phyloP scores from a whole-genome alignment of 2,797 vertebrate species.

The Anguilla pacifica region DNA sequence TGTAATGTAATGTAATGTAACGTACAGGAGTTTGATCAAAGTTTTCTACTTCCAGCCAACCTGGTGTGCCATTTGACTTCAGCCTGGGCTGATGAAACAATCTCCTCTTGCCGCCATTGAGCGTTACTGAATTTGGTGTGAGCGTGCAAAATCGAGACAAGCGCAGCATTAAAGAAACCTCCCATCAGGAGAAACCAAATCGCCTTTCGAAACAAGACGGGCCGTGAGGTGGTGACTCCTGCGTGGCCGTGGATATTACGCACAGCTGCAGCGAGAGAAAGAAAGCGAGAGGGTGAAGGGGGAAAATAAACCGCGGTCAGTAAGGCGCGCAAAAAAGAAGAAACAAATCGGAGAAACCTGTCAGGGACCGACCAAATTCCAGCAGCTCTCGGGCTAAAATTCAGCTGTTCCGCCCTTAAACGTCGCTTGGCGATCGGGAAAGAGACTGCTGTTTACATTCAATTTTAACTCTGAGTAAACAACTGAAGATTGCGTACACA shows the following conservation, averaged over 20 bases:
- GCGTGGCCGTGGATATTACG: neutral
- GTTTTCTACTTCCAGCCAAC: neutral
- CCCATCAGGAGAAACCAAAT: neutral
- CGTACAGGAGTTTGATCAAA: neutral
- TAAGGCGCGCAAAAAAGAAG: neutral
- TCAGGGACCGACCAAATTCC: neutral
- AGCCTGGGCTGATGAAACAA: neutral
- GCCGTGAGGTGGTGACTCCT: neutral
- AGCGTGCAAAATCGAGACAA: neutral
- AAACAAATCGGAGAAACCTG: neutral
- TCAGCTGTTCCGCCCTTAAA: neutral
- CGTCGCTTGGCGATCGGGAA: neutral
- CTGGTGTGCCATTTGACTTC: neutral
- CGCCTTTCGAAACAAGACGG: neutral
- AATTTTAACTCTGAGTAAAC: neutral
- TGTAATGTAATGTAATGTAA: too few species aligned
- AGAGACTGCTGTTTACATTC: neutral
- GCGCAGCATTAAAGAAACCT: neutral
- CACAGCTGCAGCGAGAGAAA: neutral
- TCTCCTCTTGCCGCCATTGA: neutral
- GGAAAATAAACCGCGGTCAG: neutral
- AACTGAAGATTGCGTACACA: neutral
- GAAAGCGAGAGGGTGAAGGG: neutral
- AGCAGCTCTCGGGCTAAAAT: neutral
- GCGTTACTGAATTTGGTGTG: neutral